Conservation (phyloP, 2,797 vertebrate genomes). For the Cheirogaleus major region DNA sequence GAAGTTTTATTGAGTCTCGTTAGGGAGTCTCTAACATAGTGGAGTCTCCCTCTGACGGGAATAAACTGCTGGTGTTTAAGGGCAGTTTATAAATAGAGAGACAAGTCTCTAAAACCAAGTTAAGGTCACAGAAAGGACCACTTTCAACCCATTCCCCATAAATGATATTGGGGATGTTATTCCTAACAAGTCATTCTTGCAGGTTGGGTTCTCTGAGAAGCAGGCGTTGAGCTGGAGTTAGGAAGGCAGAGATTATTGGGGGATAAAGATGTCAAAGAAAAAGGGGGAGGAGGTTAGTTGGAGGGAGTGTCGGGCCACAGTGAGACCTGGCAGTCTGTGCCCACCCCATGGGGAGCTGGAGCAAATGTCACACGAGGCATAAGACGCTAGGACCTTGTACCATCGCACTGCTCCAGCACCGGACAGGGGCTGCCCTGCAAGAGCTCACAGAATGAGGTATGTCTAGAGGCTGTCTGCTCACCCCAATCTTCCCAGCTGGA, state of each 20-base stretch:
- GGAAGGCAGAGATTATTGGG: neutral
- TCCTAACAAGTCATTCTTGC: neutral
- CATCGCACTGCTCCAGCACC: neutral
- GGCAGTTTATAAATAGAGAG: conserved; percentile 21
- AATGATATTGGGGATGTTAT: neutral
- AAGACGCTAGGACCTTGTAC: neutral
- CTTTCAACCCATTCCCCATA: neutral
- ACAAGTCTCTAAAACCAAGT: conserved; percentile 37
- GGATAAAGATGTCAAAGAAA: neutral
- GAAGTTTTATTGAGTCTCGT: conserved; percentile 16
- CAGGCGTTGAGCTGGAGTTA: neutral
- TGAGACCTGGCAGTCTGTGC: neutral
- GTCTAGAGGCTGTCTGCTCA: neutral
- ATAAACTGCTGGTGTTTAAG: neutral
- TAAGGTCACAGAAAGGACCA: neutral
- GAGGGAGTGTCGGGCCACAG: neutral
- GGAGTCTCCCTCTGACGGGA: neutral
- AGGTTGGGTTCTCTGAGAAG: neutral
- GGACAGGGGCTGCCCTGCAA: rapidly evolving
- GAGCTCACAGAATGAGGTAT: neutral
- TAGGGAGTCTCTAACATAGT: neutral
- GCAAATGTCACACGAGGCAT: neutral
- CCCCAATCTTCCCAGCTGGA: neutral
- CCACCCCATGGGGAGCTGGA: neutral
- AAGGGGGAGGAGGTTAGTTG: neutral